Percentiles rank a stretch among this genome's conserved stretches.
Conservation (phyloP, 2,888 invertebrate species). For the Formica aserva region DNA sequence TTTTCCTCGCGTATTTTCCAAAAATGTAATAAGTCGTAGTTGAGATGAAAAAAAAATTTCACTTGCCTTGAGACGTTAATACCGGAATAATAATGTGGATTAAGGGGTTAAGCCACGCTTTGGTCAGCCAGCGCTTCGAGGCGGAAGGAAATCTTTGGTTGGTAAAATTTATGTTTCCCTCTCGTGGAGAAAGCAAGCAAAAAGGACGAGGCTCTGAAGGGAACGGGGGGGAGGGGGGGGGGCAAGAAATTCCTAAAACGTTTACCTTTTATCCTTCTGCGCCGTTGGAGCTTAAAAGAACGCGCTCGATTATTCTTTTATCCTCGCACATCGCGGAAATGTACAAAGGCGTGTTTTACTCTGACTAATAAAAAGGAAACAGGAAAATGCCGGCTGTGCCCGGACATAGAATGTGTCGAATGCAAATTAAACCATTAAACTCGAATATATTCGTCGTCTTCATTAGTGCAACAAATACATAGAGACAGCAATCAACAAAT, state of each 20-base stretch:
- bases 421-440: conserved; percentile 35
- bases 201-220: conserved; percentile 17
- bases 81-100: conserved; percentile 45
- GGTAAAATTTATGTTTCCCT: conserved; percentile 62
- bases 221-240: conserved; percentile 8
- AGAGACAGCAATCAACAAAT: background rate
- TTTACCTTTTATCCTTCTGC: conserved; percentile 66
- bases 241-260: conserved; percentile 69
- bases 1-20: background rate
- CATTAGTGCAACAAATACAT: background rate
- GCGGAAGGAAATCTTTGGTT: conserved; percentile 52
- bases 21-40: background rate
- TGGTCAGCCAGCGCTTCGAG: conserved; percentile 47
- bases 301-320: conserved; percentile 56
- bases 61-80: conserved; percentile 28
- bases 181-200: conserved; percentile 37
- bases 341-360: conserved; percentile 54
- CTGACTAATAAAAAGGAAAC: conserved; percentile 46
- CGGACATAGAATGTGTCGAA: conserved; percentile 7
- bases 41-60: conserved; percentile 28
- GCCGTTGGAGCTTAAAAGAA: conserved; percentile 50
- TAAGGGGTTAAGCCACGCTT: conserved; percentile 50
- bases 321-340: conserved; percentile 49
- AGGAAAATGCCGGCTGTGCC: conserved; percentile 20
- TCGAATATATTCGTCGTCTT: background rate